Evolutionary conservation across 2,797 vertebrate species (phyloP).

Genomic region (Manis pentadactyla): DNA sequence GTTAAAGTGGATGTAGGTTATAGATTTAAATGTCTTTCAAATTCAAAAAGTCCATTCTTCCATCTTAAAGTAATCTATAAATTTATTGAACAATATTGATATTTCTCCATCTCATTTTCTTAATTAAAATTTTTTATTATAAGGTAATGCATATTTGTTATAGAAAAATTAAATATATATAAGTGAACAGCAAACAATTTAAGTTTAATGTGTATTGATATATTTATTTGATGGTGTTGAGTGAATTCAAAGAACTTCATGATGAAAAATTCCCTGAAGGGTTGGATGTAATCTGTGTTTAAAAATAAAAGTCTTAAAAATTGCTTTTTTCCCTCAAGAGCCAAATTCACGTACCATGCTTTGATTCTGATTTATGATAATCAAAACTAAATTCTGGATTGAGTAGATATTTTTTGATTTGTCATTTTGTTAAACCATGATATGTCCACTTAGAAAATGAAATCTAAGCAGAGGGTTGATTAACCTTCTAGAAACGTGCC

Average conservation of each 20-base stretch:
- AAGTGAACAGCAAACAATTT: conserved; percentile 39
- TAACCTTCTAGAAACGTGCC: not conserved
- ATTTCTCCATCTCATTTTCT: conserved; percentile 59
- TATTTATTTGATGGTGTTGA: conserved; percentile 65
- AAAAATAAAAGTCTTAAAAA: conserved; percentile 73
- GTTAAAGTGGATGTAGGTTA: conserved; percentile 4
- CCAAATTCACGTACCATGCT: not conserved
- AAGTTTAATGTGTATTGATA: conserved; percentile 69
- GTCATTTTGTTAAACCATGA: not conserved
- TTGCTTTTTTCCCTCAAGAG: conserved; percentile 56
- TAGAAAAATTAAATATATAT: conserved; percentile 36
- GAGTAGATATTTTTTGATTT: not conserved
- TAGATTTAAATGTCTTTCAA: conserved; percentile 18
- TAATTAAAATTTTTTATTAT: conserved; percentile 37
- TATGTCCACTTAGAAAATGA: not conserved
- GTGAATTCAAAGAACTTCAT: conserved; percentile 58
- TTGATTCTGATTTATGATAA: conserved; percentile 59
- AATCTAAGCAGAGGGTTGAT: not conserved
- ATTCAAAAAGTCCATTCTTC: not conserved
- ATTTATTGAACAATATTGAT: conserved; percentile 46
- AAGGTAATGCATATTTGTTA: conserved; percentile 11
- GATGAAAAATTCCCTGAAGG: conserved; percentile 66
- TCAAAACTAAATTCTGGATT: conserved; percentile 1
- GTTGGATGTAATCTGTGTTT: conserved; percentile 64
- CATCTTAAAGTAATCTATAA: conserved; percentile 17